phyloP scores from a whole-genome alignment of 2,888 invertebrate species.

The Emmelina monodactyla region DNA sequence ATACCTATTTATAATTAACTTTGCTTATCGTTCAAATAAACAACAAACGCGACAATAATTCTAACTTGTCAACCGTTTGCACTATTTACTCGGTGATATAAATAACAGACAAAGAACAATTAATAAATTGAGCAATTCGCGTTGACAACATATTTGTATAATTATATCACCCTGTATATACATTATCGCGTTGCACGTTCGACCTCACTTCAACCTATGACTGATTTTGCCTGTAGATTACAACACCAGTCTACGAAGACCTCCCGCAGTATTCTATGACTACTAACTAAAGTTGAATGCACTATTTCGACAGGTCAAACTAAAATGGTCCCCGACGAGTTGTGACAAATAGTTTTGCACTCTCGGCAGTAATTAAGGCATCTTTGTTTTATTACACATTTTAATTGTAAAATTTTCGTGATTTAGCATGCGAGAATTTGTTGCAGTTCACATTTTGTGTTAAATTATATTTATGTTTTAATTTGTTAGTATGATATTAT shows the following conservation, averaged over 20 bases:
- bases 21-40: too few species aligned
- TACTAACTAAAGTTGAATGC: too few species aligned
- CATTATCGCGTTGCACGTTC: conserved; percentile 30
- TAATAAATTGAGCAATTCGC: conserved; percentile 24
- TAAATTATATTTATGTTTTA: too few species aligned
- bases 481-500: too few species aligned
- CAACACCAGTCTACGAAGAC: conserved; percentile 23
- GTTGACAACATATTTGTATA: conserved; percentile 33
- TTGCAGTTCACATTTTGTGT: too few species aligned
- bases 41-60: too few species aligned
- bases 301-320: conserved; percentile 15
- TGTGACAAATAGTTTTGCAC: background rate
- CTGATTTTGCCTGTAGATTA: conserved; percentile 46
- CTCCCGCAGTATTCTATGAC: conserved; percentile 16
- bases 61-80: too few species aligned
- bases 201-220: conserved; percentile 41
- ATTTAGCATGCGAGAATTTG: too few species aligned
- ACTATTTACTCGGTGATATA: too few species aligned
- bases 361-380: conserved; percentile 1
- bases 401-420: too few species aligned
- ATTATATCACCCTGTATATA: too few species aligned
- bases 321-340: conserved; percentile 20
- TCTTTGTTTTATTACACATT: background rate
- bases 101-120: conserved; percentile 1
- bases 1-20: too few species aligned